Conservation (phyloP, 1,140 invertebrate species). For the Drosophila grimshawi region DNA sequence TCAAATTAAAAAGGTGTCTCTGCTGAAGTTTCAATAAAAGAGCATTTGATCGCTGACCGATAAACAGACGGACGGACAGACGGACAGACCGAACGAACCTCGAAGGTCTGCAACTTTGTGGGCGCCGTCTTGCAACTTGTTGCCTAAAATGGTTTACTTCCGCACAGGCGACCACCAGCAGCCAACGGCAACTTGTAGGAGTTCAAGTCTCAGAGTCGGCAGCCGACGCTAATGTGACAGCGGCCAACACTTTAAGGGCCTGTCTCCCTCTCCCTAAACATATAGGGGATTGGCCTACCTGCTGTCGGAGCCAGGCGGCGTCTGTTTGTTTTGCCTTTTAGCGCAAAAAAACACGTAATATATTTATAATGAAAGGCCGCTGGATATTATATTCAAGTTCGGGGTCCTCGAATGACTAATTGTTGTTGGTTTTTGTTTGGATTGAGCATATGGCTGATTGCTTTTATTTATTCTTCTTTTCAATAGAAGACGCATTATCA, state of each 20-base stretch:
- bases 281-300: constrained; percentile 47
- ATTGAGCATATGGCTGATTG: constrained; percentile 60
- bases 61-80: constrained; percentile 3
- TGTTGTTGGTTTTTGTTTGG: constrained; percentile 70
- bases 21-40: constrained; percentile 70
- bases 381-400: constrained; percentile 12
- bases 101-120: constrained; percentile 68
- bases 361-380: constrained; percentile 73
- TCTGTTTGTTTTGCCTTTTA: constrained; percentile 74
- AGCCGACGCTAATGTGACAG: constrained; percentile 71
- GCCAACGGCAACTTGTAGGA: constrained; percentile 65
- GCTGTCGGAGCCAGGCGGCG: constrained; percentile 49
- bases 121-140: constrained; percentile 70
- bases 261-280: constrained; percentile 11
- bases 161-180: constrained; percentile 56
- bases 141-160: constrained; percentile 76
- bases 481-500: constrained; percentile 57
- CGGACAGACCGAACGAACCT: not conserved
- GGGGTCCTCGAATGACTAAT: constrained; percentile 48
- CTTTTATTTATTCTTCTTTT: constrained; percentile 5
- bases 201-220: constrained; percentile 11
- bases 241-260: constrained; percentile 69
- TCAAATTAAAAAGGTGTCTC: constrained; percentile 81
- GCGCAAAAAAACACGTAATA: constrained; percentile 72
- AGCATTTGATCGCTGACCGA: constrained; percentile 56